Evolutionary conservation across 2,797 vertebrate genomes (phyloP).

Genomic region (Coranthus polyacanthus): DNA sequence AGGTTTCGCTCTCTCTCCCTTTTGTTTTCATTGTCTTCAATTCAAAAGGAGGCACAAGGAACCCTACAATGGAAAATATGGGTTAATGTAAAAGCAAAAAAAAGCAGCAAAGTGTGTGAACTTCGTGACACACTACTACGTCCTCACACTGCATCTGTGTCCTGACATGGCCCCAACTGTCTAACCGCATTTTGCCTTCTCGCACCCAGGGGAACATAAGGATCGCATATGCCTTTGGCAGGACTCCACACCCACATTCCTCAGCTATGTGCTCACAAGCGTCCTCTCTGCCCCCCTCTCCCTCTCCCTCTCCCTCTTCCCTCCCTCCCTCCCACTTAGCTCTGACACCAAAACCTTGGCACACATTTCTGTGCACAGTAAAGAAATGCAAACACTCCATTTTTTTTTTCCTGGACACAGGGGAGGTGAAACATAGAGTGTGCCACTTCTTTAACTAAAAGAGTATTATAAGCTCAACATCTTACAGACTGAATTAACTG

Average conservation of each 20-base stretch:
- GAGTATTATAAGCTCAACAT: too few species aligned
- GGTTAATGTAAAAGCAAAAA: background rate
- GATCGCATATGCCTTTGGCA: slow-evolving; percentile 85
- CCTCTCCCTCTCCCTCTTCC: background rate
- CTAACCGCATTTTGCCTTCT: slow-evolving; percentile 68
- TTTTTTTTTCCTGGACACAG: slow-evolving; percentile 20
- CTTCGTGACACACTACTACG: slow-evolving; percentile 26
- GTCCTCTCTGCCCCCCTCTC: slow-evolving; percentile 48
- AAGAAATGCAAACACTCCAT: slow-evolving; percentile 60
- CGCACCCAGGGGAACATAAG: slow-evolving; percentile 79
- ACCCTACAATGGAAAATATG: slow-evolving; percentile 23
- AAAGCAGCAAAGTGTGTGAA: slow-evolving; percentile 50
- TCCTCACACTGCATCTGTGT: slow-evolving; percentile 69
- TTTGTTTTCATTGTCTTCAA: slow-evolving; percentile 21
- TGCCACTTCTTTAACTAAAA: slow-evolving; percentile 26
- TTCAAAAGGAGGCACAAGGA: slow-evolving; percentile 29
- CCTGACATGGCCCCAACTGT: slow-evolving; percentile 75
- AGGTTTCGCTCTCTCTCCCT: background rate
- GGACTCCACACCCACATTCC: slow-evolving; percentile 82
- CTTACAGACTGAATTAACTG: too few species aligned
- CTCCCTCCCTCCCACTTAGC: slow-evolving; percentile 47
- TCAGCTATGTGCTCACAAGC: slow-evolving; percentile 75
- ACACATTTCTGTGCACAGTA: slow-evolving; percentile 59
- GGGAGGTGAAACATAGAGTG: slow-evolving; percentile 31
- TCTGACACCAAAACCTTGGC: slow-evolving; percentile 75